Evolutionary conservation across 2,797 vertebrate genomes (phyloP), one percentile per base, ranked within the genome.

Genomic region (Enteromius afrohamiltoni): DNA sequence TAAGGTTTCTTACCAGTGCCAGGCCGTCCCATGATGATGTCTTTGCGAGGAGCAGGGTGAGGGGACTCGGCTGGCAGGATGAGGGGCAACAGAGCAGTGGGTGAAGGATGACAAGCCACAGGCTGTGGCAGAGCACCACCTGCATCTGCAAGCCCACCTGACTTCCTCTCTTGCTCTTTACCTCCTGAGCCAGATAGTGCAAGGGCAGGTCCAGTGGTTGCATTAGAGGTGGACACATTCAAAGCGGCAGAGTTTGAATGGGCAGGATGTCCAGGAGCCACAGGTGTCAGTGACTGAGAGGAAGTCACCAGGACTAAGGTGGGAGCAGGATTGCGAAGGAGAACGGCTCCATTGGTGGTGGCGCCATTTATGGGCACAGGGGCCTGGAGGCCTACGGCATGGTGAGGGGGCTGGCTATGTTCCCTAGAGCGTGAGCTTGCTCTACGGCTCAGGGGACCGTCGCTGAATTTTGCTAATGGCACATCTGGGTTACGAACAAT

Each of bases 1-100:
- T 26, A 8, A 58, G 86, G 79, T 83, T 60, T 80, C 82, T 83
- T 45, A 89, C 88, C 88, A 58, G 88, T 98, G 65, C 97, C 97
- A 1, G 97, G 97, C 9, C 97, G 94, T 83, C 96, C 97, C 96
- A 98, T 98, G 93, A 98, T 97, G 91, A 98, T 97, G 84, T 98
- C 97, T 91, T 97, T 98, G 92, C 96, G 96, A 5, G 97, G 97
- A 13, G 95, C 94, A 0, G 97, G 97, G 90, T 97, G 96, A 9
- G 96, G 94, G 21, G 96, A 96, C 88, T 97, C 96, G 2, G 96
- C 95, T 47, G 97, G 97, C 86, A 98, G 94, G 75, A 98, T 96
- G 75, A 98, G 96, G 0, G 97, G 97, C 86, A 98, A 93, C 85
- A 98, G 94, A 73, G 97, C 96, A 0, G 97, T 96, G 0, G 97